A percentile compares a stretch with the other conserved stretches of the same genome.
Conservation (phyloP, 2,113 vertebrate species). For the Notarius quadriscutis region DNA sequence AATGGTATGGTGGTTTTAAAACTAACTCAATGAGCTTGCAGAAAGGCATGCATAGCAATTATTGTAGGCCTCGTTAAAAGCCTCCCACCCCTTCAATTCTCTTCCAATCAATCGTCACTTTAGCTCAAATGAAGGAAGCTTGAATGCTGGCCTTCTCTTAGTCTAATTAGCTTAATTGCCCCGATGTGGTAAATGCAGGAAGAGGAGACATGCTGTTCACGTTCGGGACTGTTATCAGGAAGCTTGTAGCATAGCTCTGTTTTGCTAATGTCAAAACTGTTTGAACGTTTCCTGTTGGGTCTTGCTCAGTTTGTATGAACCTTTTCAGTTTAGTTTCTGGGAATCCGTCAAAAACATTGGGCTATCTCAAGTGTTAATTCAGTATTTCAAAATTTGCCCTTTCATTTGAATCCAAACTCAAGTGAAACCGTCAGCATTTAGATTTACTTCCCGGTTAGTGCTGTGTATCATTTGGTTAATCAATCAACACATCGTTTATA, state of each 20-base stretch:
- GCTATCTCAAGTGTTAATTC: slow-evolving; percentile 11
- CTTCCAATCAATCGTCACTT: slow-evolving; percentile 55
- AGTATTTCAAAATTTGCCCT: slow-evolving; percentile 20
- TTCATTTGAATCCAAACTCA: background rate
- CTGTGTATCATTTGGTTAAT: background rate
- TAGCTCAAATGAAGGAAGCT: slow-evolving; percentile 56
- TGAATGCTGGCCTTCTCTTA: slow-evolving; percentile 56
- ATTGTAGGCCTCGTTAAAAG: slow-evolving; percentile 55
- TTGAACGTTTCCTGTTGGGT: slow-evolving; percentile 26
- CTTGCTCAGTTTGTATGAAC: slow-evolving; percentile 12
- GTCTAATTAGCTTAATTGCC: slow-evolving; percentile 63
- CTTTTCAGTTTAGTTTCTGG: slow-evolving; percentile 6
- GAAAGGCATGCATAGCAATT: slow-evolving; percentile 48
- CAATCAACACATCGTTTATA: background rate
- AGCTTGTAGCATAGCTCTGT: slow-evolving; percentile 34
- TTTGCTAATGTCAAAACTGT: slow-evolving; percentile 23
- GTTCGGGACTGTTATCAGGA: slow-evolving; percentile 37
- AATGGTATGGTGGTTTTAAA: slow-evolving; percentile 34
- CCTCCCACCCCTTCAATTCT: slow-evolving; percentile 54
- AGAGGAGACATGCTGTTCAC: slow-evolving; percentile 51
- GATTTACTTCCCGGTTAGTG: background rate
- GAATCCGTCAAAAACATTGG: slow-evolving; percentile 16
- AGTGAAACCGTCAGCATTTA: background rate
- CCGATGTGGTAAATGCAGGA: slow-evolving; percentile 57
- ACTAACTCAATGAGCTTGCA: slow-evolving; percentile 40